Evolutionary conservation across 2,888 invertebrate species (phyloP).

Genomic region (Brassicogethes aeneus): DNA sequence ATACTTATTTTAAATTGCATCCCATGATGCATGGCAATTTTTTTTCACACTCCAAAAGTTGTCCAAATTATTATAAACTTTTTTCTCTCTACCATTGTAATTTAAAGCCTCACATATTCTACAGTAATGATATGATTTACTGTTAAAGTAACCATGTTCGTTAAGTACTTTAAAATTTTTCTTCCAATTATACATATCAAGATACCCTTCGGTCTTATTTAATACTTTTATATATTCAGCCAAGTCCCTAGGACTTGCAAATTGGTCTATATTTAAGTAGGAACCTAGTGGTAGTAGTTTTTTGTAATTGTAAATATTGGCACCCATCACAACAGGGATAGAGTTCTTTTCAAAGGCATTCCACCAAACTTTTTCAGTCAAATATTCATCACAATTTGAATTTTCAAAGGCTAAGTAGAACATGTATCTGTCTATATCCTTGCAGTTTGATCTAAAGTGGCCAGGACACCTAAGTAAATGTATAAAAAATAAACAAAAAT

Average conservation of each 20-base stretch:
- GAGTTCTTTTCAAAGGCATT: constrained; percentile 53
- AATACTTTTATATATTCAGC: constrained; percentile 46
- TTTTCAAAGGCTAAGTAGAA: constrained; percentile 67
- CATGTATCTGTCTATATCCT: constrained; percentile 47
- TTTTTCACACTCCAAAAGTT: constrained; percentile 36
- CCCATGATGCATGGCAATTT: constrained; percentile 31
- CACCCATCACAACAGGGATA: constrained; percentile 59
- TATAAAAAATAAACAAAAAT: constrained; percentile 4
- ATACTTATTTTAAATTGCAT: no score
- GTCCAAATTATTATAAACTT: constrained; percentile 38
- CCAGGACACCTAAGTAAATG: constrained; percentile 51
- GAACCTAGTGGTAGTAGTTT: constrained; percentile 53
- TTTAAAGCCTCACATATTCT: constrained; percentile 60
- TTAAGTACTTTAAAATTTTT: constrained; percentile 47
- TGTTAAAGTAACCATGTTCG: constrained; percentile 60
- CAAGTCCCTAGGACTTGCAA: constrained; percentile 42
- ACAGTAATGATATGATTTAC: constrained; percentile 52
- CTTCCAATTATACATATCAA: constrained; percentile 44
- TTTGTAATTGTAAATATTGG: constrained; percentile 39
- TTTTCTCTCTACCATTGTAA: constrained; percentile 43
- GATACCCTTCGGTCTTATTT: constrained; percentile 34
- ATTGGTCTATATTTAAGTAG: constrained; percentile 51
- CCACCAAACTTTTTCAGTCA: constrained; percentile 63
- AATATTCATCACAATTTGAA: constrained; percentile 57
- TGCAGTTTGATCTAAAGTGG: constrained; percentile 53